These are phyloP conservation scores for Glomeris maerens DNA, from an alignment of 1,140 invertebrate genomes.

Conservation along the genomic window DNA sequence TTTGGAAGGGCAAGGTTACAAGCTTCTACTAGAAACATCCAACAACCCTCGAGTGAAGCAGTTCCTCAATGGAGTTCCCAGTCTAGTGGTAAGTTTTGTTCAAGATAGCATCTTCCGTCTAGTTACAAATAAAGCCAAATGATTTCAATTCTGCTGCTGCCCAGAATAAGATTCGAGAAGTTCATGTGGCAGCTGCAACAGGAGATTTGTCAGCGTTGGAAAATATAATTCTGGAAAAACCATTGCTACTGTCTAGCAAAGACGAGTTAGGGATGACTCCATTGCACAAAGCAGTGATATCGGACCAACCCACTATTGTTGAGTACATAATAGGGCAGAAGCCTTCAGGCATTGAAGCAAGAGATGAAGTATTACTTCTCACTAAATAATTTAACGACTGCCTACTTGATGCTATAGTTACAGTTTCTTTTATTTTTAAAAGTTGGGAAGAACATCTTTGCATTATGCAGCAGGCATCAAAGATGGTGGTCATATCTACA, in stretches of 20 bases:
- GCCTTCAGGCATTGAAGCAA: constrained; percentile 14
- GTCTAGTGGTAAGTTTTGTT: constrained; percentile 20
- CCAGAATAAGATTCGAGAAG: constrained; percentile 63
- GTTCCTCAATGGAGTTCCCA: constrained; percentile 21
- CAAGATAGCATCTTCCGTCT: too few relatives aligned
- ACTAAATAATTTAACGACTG: neutral
- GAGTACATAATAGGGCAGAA: constrained; percentile 14
- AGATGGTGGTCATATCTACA: constrained; percentile 51
- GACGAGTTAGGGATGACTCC: constrained; percentile 63
- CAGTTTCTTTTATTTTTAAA: neutral
- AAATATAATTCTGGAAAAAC: constrained; percentile 48
- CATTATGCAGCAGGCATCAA: constrained; percentile 73
- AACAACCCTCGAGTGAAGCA: constrained; percentile 60
- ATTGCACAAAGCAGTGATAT: constrained; percentile 50
- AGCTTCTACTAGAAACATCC: constrained; percentile 62
- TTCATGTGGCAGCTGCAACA: constrained; percentile 57
- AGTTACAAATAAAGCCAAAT: too few relatives aligned
- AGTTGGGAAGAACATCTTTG: constrained; percentile 69
- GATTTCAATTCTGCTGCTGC: constrained; percentile 17
- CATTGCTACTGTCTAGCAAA: constrained; percentile 56
- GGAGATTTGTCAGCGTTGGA: constrained; percentile 49
- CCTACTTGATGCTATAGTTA: neutral
- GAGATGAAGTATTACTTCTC: constrained; percentile 19
- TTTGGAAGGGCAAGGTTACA: constrained; percentile 70
- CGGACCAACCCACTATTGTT: constrained; percentile 12